phyloP scores from a whole-genome alignment of 2,113 vertebrate genomes.

The Laterallus jamaicensis region DNA sequence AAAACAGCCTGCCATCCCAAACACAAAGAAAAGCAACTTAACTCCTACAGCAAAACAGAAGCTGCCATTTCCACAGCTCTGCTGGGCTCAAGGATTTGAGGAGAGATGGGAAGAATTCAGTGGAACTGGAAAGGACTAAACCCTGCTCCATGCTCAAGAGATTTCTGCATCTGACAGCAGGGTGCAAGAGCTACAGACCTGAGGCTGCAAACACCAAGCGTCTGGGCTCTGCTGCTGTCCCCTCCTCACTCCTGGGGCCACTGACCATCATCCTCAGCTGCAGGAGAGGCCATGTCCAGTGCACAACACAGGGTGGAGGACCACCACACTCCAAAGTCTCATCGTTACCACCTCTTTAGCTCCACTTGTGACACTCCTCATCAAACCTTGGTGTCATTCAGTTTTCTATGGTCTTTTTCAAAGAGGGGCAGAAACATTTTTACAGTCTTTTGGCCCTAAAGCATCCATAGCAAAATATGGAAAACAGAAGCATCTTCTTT shows the following conservation, averaged over 20 bases:
- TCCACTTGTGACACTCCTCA: background rate
- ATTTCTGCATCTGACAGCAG: background rate
- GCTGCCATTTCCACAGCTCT: background rate
- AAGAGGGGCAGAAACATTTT: background rate
- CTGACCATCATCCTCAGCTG: background rate
- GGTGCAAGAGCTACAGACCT: rapidly evolving
- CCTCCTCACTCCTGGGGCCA: background rate
- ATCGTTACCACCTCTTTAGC: background rate
- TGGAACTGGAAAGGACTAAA: background rate
- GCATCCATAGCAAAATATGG: background rate
- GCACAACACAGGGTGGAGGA: background rate
- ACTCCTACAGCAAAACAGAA: background rate
- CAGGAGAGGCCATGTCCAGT: background rate
- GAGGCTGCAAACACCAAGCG: rapidly evolving
- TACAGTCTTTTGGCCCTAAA: background rate
- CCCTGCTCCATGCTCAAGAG: background rate
- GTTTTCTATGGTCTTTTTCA: background rate
- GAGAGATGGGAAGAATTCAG: background rate
- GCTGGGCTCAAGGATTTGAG: background rate
- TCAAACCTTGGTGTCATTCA: rapidly evolving
- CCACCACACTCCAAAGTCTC: background rate
- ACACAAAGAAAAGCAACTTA: background rate
- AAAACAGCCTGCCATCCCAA: background rate
- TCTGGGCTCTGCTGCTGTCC: background rate
- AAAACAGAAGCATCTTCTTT: background rate